Evolutionary conservation across 2,888 invertebrate genomes (phyloP), one percentile per base, ranked within the genome.

Genomic region (Druceiella hillmani): DNA sequence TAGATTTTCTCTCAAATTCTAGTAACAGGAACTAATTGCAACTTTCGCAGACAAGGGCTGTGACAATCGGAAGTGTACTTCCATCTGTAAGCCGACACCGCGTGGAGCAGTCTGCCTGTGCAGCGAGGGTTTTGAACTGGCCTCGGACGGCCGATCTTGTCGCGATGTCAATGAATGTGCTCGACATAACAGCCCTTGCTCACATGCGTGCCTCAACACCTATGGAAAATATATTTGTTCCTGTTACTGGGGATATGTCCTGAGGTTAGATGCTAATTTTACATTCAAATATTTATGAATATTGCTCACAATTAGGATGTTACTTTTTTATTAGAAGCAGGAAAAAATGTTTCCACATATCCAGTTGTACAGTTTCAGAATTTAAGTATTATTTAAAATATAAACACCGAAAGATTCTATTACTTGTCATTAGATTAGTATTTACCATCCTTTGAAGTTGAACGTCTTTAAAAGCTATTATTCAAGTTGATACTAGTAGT

Each of bases 121-220:
- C 51, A 55, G 59, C 2, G 46, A 52, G 0, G 88, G 87, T 2
- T 84, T 72, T 55, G 53, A 56, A 9, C 53, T 81, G 20, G 55
- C 55, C 2, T 52, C 57, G 0, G 78, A 81, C 50, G 70, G 73
- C 17, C 61, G 56, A 30, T 59, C 62, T 13, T 89, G 89, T 48
- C 54, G 55, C 9, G 87, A 90, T 54, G 62, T 83, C 0, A 71
- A 89, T 51, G 90, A 90, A 61, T 92, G 92, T 52, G 46, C 56
- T 2, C 47, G 55, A 2, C 62, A 67, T 10, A 62, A 64, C 1
- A 58, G 62, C 11, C 60, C 70, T 1, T 88, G 88, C 54, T 74
- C 83, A 3, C 88, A 88, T 52, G 50, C 67, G 1, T 84, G 84
- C 54, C 51, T 52, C 16, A 81, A 83, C 49, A 53, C 56, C 0